phyloP scores from a whole-genome alignment of 2,888 invertebrate genomes.

The Tetheella fluctuosa region DNA sequence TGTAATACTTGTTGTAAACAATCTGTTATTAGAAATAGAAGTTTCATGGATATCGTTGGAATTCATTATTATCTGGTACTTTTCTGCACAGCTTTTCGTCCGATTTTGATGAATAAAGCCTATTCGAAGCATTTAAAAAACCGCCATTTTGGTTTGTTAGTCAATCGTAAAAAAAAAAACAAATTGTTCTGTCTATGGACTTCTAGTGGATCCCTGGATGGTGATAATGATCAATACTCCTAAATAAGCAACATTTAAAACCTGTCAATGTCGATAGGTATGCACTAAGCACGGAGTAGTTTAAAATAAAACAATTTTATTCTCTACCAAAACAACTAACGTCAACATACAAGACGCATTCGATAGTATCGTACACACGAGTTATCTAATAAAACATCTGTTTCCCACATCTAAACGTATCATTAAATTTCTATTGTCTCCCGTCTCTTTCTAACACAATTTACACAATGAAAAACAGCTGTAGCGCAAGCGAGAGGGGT shows the following conservation, averaged over 20 bases:
- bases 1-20: not conserved
- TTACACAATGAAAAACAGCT: slow-evolving; percentile 17
- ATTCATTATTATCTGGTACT: not conserved
- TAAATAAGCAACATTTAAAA: no score
- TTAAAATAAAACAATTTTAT: no score
- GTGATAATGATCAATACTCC: no score
- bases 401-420: slow-evolving; percentile 21
- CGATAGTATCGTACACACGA: not conserved
- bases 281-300: no score
- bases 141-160: no score
- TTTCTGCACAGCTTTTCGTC: no score
- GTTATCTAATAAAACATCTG: slow-evolving; percentile 1
- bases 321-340: not conserved
- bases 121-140: no score
- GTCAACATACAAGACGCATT: not conserved
- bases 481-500: slow-evolving; percentile 30
- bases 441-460: slow-evolving; percentile 33
- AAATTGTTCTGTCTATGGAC: no score
- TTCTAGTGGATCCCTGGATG: no score
- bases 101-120: no score
- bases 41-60: not conserved
- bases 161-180: no score
- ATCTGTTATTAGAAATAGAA: not conserved
- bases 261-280: no score
- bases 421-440: slow-evolving; percentile 18